Evolutionary conservation across 1,140 invertebrate genomes (phyloP).

Genomic region (Anastatus disparis): DNA sequence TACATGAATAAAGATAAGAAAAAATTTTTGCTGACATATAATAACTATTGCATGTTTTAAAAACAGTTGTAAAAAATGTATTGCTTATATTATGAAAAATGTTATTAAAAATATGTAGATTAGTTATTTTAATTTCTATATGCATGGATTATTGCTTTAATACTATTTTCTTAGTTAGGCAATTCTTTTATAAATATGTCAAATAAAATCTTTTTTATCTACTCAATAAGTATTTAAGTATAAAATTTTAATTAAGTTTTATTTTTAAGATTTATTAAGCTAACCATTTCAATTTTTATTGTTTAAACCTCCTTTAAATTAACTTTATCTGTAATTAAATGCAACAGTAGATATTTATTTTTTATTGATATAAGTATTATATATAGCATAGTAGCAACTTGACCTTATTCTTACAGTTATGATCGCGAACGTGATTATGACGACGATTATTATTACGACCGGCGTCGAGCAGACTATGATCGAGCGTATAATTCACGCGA

Average conservation of each 20-base stretch:
- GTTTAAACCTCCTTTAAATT: background rate
- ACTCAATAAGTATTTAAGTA: too few relatives aligned
- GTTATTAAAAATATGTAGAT: constrained; percentile 14
- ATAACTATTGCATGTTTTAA: too few relatives aligned
- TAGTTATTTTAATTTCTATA: background rate
- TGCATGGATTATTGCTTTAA: too few relatives aligned
- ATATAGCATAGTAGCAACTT: background rate
- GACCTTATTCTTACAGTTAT: constrained; percentile 50
- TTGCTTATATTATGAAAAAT: background rate
- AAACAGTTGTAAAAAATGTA: too few relatives aligned
- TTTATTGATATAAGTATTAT: background rate
- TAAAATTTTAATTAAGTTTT: too few relatives aligned
- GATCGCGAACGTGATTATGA: constrained; percentile 62
- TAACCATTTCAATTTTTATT: too few relatives aligned
- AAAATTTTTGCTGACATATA: too few relatives aligned
- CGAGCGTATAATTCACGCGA: constrained; percentile 58
- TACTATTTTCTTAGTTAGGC: too few relatives aligned
- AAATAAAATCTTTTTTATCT: too few relatives aligned
- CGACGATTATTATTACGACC: constrained; percentile 67
- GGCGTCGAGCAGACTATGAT: constrained; percentile 62
- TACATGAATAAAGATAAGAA: too few relatives aligned
- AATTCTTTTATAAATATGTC: too few relatives aligned
- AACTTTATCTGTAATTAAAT: background rate
- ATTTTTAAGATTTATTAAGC: too few relatives aligned
- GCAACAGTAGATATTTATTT: constrained; percentile 2